Evolutionary conservation across 2,888 invertebrate genomes (phyloP).

Genomic region (Caenorhabditis virilis): DNA sequence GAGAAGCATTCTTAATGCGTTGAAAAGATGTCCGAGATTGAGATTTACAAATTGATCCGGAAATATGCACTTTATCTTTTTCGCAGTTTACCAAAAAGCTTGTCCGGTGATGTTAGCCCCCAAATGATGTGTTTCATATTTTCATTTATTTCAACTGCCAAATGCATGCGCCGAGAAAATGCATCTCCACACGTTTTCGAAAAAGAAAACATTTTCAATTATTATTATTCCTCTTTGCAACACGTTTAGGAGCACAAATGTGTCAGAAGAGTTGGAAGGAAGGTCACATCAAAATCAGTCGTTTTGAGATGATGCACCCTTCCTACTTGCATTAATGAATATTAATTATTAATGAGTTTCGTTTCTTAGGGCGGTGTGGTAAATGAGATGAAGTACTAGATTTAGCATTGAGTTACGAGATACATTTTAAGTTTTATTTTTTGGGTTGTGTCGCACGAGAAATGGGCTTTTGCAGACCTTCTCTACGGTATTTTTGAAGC

Average conservation of each 20-base stretch:
- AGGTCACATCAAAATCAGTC: not conserved
- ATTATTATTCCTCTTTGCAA: conserved; percentile 12
- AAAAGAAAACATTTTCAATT: conserved; percentile 17
- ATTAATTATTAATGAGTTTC: conserved; percentile 42
- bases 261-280: not conserved
- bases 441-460: too few relatives aligned
- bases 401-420: conserved; percentile 17
- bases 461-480: too few relatives aligned
- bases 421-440: too few relatives aligned
- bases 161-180: too few relatives aligned
- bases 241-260: conserved; percentile 14
- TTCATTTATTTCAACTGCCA: conserved; percentile 3
- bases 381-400: conserved; percentile 29
- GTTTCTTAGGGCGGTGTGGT: not conserved
- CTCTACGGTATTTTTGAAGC: too few relatives aligned
- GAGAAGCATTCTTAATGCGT: too few relatives aligned
- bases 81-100: conserved; percentile 14
- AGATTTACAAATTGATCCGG: conserved; percentile 12
- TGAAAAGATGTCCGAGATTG: too few relatives aligned
- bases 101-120: conserved; percentile 12
- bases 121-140: too few relatives aligned
- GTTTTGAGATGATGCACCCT: conserved; percentile 29
- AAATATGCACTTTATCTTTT: conserved; percentile 19
- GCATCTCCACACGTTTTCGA: not conserved
- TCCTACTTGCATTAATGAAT: conserved; percentile 35